These are phyloP conservation scores for Phalera bucephala DNA, from an alignment of 2,888 invertebrate species.

Conservation along the genomic window DNA sequence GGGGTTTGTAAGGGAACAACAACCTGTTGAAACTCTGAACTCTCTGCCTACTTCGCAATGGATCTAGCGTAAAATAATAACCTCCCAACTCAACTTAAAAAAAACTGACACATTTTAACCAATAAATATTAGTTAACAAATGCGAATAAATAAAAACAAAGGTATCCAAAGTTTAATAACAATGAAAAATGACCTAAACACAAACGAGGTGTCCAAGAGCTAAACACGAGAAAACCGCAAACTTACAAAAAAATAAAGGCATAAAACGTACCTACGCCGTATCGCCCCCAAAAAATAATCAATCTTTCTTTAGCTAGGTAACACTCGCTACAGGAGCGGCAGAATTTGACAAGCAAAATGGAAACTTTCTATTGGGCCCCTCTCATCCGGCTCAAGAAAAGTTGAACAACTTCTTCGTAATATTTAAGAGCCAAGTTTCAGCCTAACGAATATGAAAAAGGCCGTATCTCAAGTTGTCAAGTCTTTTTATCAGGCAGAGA, in stretches of 20 bases:
- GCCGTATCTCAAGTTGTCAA: slow-evolving; percentile 28
- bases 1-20: no score
- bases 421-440: slow-evolving; percentile 57
- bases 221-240: slow-evolving; percentile 3
- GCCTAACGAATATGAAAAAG: slow-evolving; percentile 35
- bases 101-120: no score
- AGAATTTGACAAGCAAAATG: slow-evolving; percentile 52
- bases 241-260: slow-evolving; percentile 1
- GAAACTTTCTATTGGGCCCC: slow-evolving; percentile 50
- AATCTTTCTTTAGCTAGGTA: slow-evolving; percentile 23
- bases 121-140: no score
- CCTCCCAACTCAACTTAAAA: no score
- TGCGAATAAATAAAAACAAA: no score
- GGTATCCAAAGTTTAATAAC: neutral
- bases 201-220: slow-evolving; percentile 3
- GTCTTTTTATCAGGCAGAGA: slow-evolving; percentile 21
- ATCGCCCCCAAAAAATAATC: slow-evolving; percentile 15
- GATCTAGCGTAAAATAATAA: no score
- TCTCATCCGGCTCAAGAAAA: slow-evolving; percentile 37
- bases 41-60: no score
- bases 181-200: slow-evolving; percentile 9
- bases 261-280: neutral
- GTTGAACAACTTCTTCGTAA: slow-evolving; percentile 30
- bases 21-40: no score
- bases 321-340: slow-evolving; percentile 15